These are phyloP conservation scores for Phyllopteryx taeniolatus DNA, from an alignment of 2,113 vertebrate species.

Conservation along the genomic window DNA sequence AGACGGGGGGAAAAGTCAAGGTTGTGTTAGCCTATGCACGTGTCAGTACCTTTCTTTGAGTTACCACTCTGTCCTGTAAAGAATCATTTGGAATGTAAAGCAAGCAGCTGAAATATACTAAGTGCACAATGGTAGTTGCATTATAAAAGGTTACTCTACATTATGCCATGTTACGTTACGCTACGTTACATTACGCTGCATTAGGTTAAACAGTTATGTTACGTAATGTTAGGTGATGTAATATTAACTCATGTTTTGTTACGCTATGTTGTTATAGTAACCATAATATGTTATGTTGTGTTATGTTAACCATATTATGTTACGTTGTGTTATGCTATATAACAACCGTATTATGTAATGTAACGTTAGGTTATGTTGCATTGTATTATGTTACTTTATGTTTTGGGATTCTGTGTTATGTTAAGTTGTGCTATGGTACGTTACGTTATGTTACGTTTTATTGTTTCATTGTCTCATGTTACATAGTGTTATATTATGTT, in stretches of 20 bases:
- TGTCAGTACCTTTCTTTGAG: slow-evolving; percentile 24
- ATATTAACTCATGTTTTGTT: no score
- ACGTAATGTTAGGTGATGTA: not conserved
- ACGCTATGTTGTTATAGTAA: no score
- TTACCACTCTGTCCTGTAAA: slow-evolving; percentile 16
- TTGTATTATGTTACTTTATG: no score
- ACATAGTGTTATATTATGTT: no score
- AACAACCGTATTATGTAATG: no score
- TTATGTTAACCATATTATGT: not conserved
- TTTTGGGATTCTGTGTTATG: no score
- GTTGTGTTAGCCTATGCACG: slow-evolving; percentile 38
- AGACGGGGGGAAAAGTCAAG: slow-evolving; percentile 26
- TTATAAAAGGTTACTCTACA: not conserved
- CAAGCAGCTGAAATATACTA: not conserved
- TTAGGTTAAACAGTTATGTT: not conserved
- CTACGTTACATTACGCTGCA: not conserved
- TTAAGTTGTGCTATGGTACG: not conserved
- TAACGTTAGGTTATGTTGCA: no score
- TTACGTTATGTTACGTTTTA: no score
- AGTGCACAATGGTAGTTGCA: not conserved
- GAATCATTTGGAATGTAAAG: not conserved
- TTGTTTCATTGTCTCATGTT: not conserved
- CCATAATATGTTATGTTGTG: no score
- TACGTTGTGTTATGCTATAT: not conserved
- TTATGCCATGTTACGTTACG: not conserved